Conservation (phyloP, 2,888 invertebrate species). For the Drosophila diplacantha region DNA sequence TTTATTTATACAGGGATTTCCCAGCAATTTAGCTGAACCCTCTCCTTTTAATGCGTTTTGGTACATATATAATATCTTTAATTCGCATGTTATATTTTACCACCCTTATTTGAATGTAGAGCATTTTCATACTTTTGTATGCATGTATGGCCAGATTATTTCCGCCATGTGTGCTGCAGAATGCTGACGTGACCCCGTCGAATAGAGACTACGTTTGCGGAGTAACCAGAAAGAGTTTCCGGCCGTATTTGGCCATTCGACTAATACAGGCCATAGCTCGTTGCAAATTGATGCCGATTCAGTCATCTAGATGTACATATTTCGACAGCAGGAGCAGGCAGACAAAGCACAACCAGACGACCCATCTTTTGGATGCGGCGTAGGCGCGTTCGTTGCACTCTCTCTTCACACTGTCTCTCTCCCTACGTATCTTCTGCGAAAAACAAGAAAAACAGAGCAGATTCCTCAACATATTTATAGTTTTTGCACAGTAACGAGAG, state of each 20-base stretch:
- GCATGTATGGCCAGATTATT: conserved; percentile 3
- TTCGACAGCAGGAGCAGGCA: conserved; percentile 8
- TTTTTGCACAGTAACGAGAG: conserved; percentile 16
- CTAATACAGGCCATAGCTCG: not conserved
- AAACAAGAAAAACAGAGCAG: conserved; percentile 12
- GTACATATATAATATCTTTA: too few species aligned
- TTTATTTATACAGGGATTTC: too few species aligned
- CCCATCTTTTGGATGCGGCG: conserved; percentile 32
- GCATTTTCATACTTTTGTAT: not conserved
- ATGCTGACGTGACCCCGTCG: conserved; percentile 28
- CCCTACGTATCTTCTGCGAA: conserved; percentile 11
- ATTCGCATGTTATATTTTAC: not conserved
- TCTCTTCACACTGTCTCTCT: not conserved
- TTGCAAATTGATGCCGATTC: conserved; percentile 6
- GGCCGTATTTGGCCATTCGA: conserved; percentile 6
- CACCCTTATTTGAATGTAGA: conserved; percentile 1
- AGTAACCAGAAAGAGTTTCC: conserved; percentile 17
- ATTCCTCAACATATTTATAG: conserved; percentile 24
- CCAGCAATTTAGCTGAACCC: too few species aligned
- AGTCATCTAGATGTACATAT: not conserved
- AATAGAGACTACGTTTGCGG: not conserved
- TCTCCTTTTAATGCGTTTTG: too few species aligned
- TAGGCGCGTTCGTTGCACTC: conserved; percentile 38
- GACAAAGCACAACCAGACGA: conserved; percentile 12
- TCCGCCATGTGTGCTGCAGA: conserved; percentile 30